Evolutionary conservation across 2,113 vertebrate species (phyloP).

Genomic region (Antennarius striatus): DNA sequence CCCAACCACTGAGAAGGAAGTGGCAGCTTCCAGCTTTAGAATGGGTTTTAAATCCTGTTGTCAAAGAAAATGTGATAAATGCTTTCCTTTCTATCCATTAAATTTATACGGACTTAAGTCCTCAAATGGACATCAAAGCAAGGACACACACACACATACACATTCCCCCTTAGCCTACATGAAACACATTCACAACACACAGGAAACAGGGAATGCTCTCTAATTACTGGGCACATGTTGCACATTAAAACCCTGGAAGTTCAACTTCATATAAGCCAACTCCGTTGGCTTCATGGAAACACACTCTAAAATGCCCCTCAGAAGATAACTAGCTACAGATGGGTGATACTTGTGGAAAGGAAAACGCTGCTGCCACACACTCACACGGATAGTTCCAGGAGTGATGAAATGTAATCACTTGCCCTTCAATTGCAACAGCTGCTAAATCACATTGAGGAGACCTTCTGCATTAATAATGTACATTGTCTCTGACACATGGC

Average conservation of each 20-base stretch:
- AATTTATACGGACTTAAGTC: conserved; percentile 67
- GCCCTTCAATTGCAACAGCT: conserved; percentile 56
- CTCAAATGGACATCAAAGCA: conserved; percentile 71
- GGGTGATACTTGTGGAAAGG: conserved; percentile 59
- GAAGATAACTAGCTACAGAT: conserved; percentile 73
- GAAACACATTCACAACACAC: conserved; percentile 66
- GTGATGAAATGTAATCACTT: conserved; percentile 62
- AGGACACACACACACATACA: conserved; percentile 47
- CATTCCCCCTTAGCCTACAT: conserved; percentile 43
- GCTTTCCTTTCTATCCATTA: conserved; percentile 67
- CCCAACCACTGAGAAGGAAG: conserved; percentile 37
- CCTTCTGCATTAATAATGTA: conserved; percentile 44
- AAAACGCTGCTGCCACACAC: conserved; percentile 42
- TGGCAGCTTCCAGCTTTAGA: conserved; percentile 42
- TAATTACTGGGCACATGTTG: conserved; percentile 78
- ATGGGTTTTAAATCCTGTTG: conserved; percentile 60
- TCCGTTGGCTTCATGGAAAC: conserved; percentile 61
- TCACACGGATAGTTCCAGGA: conserved; percentile 43
- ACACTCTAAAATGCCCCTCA: conserved; percentile 57
- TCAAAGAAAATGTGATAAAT: conserved; percentile 69
- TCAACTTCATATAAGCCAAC: conserved; percentile 73
- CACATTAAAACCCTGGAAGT: conserved; percentile 75
- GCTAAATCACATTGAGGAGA: conserved; percentile 57
- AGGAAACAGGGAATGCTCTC: conserved; percentile 72
- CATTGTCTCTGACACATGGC: conserved; percentile 52